Conservation (phyloP, 2,113 vertebrate species). For the Ondatra zibethicus region DNA sequence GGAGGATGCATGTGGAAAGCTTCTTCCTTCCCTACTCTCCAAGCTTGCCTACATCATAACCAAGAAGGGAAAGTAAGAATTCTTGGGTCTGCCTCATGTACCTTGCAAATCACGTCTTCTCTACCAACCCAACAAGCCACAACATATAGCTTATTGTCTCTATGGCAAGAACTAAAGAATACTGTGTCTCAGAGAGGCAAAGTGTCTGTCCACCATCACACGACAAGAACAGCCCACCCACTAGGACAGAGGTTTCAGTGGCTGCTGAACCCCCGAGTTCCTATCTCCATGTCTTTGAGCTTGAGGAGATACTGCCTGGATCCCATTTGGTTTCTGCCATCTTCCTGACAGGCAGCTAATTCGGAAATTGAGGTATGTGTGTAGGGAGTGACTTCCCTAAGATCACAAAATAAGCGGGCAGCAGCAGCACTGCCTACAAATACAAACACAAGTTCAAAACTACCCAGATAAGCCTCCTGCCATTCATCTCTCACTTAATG, state of each 20-base stretch:
- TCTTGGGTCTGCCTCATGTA: not conserved
- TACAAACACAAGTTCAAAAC: not conserved
- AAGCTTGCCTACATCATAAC: not conserved
- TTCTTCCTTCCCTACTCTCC: not conserved
- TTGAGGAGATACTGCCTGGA: no score
- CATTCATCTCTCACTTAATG: not conserved
- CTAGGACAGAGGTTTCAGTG: not conserved
- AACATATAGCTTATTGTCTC: not conserved
- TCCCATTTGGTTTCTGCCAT: not conserved
- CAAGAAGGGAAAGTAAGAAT: not conserved
- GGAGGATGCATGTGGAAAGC: not conserved
- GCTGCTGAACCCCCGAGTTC: rapidly evolving
- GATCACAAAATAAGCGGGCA: not conserved
- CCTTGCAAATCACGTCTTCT: not conserved
- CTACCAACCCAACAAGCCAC: not conserved
- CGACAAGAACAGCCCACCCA: rapidly evolving
- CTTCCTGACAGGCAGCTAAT: not conserved
- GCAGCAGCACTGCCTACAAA: not conserved
- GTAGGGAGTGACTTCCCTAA: not conserved
- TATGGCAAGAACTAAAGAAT: not conserved
- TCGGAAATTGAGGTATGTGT: not conserved
- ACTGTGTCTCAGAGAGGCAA: not conserved
- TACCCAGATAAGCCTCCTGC: not conserved
- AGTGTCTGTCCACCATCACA: not conserved
- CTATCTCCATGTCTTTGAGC: not conserved